These are phyloP conservation scores for Steinernema hermaphroditum DNA, from an alignment of 2,888 invertebrate species.

Conservation along the genomic window DNA sequence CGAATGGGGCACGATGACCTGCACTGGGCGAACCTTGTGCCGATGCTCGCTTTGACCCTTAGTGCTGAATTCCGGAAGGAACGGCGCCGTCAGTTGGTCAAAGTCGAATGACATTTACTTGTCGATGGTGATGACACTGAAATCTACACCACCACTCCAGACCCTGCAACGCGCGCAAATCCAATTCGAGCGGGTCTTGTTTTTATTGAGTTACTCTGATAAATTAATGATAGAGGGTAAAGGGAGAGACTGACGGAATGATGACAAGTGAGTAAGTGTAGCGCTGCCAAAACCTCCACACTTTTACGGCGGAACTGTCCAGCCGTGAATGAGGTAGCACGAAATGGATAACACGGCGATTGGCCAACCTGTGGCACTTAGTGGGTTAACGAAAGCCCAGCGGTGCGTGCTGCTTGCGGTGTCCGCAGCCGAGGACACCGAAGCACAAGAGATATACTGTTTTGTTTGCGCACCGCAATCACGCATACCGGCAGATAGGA, in stretches of 20 bases:
- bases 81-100: slow-evolving; percentile 55
- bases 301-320: background rate
- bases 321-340: background rate
- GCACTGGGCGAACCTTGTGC: slow-evolving; percentile 62
- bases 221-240: slow-evolving; percentile 31
- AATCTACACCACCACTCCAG: slow-evolving; percentile 21
- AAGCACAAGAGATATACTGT: background rate
- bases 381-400: background rate
- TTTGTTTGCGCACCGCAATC: slow-evolving; percentile 25
- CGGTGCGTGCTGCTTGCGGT: slow-evolving; percentile 24
- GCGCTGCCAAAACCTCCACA: background rate
- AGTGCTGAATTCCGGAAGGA: slow-evolving; percentile 55
- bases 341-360: background rate
- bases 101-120: slow-evolving; percentile 57
- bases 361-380: slow-evolving; percentile 27
- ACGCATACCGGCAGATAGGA: slow-evolving; percentile 8
- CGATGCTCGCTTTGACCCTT: slow-evolving; percentile 60
- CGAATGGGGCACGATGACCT: slow-evolving; percentile 51
- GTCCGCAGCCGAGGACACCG: background rate
- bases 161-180: slow-evolving; percentile 3
- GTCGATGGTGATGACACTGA: slow-evolving; percentile 14
- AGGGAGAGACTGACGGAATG: slow-evolving; percentile 15
- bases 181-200: slow-evolving; percentile 27
- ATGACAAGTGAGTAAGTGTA: too few relatives aligned
- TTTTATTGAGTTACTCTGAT: slow-evolving; percentile 31